Base-by-base conservation (phyloP, 2,113 vertebrate genomes). In the Mesocricetus auratus region DNA sequence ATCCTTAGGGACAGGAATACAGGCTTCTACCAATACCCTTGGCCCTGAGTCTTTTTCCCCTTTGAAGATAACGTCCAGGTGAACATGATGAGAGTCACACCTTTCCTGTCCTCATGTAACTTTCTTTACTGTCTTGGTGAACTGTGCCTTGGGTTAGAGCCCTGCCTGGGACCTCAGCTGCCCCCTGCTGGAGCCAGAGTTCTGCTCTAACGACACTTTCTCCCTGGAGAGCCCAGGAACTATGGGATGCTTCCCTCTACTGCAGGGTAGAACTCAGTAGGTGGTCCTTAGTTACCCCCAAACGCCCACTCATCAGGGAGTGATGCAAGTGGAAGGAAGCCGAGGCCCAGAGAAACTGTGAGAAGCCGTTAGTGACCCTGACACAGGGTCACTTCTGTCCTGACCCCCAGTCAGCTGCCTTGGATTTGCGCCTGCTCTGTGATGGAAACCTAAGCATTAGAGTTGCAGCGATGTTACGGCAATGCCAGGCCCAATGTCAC, bases 381-480 rank as follows among this genome's bases (percentile, higher is more conserved):
- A 8, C 3, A 15, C 0, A 3, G 42, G 6, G 1, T 2, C 15
- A 11, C 9, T 1, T 2, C 0, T 1, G 4, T 9, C 7, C 50
- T 2, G 12, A 7, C 11, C 13, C 1, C 2, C 1, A 47, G 10
- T 31, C 0, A 0, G n/a, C 60, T 0, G 24, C 78, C 74, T 58
- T 39, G 19, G 53, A 39, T 1, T 56, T 42, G 39, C 2, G 7
- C n/a, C 93, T 17, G 22, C 15, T 42, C 19, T 2, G 0, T 36
- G 1, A 11, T 1, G 0, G 56, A 56, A 0, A 15, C 22, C 11
- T 71, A 2, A 29, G 50, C 1, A 0, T 47, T 77, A 8, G 21
- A 36, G 45, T 42, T 1, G 0, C 16, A 0, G n/a, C 3, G 45
- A 33, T 0, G 0, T 5, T 2, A 3, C 10, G 0, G 47, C 88